Evolutionary conservation across 2,888 invertebrate species (phyloP), one percentile per base, ranked within the genome.

Genomic region (Arge pagana): DNA sequence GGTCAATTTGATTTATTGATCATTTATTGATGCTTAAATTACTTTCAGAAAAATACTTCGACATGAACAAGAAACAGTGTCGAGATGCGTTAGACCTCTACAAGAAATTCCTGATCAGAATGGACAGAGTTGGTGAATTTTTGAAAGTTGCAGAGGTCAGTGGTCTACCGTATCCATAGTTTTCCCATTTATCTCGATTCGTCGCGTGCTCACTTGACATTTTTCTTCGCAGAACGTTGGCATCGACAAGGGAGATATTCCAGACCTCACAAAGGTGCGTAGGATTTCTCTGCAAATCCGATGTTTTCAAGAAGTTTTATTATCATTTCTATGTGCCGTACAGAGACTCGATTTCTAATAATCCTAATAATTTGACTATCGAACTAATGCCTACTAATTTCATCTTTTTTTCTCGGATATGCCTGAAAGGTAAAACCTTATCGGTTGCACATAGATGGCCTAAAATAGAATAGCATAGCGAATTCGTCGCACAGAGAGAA

Each of bases 21-120:
- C 59, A 19, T 39, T 50, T 33, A 8, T 19, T 6, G 13, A 5
- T 8, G 11, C 3, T 37, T 24, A n/a, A 37, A 41, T 24, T 16
- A 33, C 13, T 71, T 74, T 10, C 68, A 84, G 98, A 99, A 82
- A 98, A 99, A 80, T 99, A 94, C 82, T 99, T 99, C 79, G 96
- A 97, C 78, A 98, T 99, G 97, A 97, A 97, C 81, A 98, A 98
- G 80, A 99, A 99, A 80, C 95, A 97, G 77, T 95, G 95, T 72
- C 88, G 94, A 66, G 97, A 99, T 72, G 97, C 96, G 65, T 84
- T 99, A 78, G 98, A 99, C 75, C 87, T 97, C 72, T 99, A 99
- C 80, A 99, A 97, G 81, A 96, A 94, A 81, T 99, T 99, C 82
- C 86, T 99, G 70, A 93, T 95, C 66, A 86, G 97, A 72, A 97